Evolutionary conservation across 2,113 vertebrate species (phyloP).

Genomic region (Prionailurus viverrinus): DNA sequence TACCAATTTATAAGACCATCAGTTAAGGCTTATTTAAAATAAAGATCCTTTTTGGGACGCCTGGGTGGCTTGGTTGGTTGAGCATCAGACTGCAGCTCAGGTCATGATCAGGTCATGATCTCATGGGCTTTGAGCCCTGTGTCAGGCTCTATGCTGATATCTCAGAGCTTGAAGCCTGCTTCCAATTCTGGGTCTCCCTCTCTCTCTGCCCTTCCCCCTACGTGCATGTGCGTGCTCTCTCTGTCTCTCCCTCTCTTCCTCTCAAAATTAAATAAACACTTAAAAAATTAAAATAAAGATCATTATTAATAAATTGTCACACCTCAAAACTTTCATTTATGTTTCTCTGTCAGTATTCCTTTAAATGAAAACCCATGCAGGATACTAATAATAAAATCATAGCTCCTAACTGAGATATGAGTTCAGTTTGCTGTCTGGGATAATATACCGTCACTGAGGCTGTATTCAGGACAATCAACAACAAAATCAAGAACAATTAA

Average conservation of each 20-base stretch:
- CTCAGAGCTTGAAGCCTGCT: no score
- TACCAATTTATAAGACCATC: neutral
- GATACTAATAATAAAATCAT: neutral
- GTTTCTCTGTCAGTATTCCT: neutral
- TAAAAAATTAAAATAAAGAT: conserved; percentile 23
- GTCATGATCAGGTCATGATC: no score
- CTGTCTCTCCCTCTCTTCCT: no score
- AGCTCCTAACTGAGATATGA: neutral
- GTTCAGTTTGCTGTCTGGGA: neutral
- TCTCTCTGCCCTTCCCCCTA: no score
- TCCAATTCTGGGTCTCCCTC: no score
- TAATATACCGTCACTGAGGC: neutral
- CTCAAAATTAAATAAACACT: no score
- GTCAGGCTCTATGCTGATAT: no score
- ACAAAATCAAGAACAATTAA: neutral
- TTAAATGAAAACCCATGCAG: neutral
- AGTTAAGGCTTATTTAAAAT: conserved; percentile 18
- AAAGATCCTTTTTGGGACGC: neutral
- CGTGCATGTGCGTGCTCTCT: no score
- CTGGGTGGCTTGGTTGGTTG: no score
- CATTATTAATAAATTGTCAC: neutral
- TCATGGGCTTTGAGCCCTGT: no score
- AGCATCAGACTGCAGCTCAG: no score
- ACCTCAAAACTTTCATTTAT: neutral
- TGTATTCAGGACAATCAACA: neutral